phyloP scores from a whole-genome alignment of 2,888 invertebrate genomes.

The Hydropsyche betteni region DNA sequence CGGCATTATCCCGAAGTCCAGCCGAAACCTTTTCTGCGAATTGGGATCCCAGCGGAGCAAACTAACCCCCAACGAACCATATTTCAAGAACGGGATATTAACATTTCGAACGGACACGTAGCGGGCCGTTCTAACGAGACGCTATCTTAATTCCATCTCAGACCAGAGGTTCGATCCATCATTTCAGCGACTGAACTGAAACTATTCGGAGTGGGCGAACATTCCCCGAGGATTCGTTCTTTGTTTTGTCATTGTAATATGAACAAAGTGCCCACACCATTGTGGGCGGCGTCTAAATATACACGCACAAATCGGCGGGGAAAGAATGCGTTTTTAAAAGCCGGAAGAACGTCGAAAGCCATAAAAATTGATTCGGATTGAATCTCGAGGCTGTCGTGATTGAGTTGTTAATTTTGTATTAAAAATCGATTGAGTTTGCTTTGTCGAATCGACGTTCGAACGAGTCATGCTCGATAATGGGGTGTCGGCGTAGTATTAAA shows the following conservation, averaged over 20 bases:
- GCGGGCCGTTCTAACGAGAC: not conserved
- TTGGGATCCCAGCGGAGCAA: not conserved
- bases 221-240: not conserved
- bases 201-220: slow-evolving; percentile 8
- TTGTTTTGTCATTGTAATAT: slow-evolving; percentile 12
- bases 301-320: not conserved
- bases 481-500: not conserved
- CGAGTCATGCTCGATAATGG: slow-evolving; percentile 9
- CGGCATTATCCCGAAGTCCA: slow-evolving; percentile 3
- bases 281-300: slow-evolving; percentile 8
- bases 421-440: too few relatives aligned
- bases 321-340: slow-evolving; percentile 18
- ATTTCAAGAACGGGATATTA: slow-evolving; percentile 32
- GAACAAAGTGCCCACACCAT: not conserved
- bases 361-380: not conserved
- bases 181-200: not conserved
- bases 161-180: slow-evolving; percentile 23
- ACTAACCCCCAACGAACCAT: slow-evolving; percentile 2
- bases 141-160: slow-evolving; percentile 24
- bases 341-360: not conserved
- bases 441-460: too few relatives aligned
- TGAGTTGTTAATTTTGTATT: too few relatives aligned
- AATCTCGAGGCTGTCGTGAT: too few relatives aligned
- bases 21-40: slow-evolving; percentile 5
- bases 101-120: slow-evolving; percentile 15